Percentiles rank a stretch among this genome's conserved stretches.
These are phyloP conservation scores for Cyprinus carpio DNA, from an alignment of 2,113 vertebrate species.

Conservation along the genomic window DNA sequence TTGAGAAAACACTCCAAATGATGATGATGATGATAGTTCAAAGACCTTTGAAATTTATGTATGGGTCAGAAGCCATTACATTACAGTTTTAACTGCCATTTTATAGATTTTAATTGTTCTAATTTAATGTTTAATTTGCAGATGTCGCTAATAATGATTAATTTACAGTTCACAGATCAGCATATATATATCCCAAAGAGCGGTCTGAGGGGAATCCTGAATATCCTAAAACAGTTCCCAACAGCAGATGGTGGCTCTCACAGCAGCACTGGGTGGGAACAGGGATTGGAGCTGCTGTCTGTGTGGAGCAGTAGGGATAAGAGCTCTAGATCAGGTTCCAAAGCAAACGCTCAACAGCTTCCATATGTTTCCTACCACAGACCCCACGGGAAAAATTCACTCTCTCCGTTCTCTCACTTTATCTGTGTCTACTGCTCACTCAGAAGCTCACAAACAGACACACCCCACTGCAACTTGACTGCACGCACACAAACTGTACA, in stretches of 20 bases:
- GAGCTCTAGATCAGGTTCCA: slow-evolving; percentile 51
- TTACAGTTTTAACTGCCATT: not conserved
- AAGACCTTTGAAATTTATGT: not conserved
- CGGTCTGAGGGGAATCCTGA: not conserved
- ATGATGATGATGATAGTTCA: not conserved
- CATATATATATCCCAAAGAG: not conserved
- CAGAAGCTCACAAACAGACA: slow-evolving; percentile 7
- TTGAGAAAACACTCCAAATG: not conserved
- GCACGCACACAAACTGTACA: slow-evolving; percentile 15
- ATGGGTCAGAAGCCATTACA: not conserved
- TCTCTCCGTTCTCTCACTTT: slow-evolving; percentile 11
- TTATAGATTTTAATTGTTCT: not conserved
- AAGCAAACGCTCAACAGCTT: slow-evolving; percentile 56
- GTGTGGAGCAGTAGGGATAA: slow-evolving; percentile 36
- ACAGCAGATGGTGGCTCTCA: slow-evolving; percentile 19
- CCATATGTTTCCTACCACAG: slow-evolving; percentile 53
- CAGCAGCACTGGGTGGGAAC: slow-evolving; percentile 33
- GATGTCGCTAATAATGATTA: not conserved
- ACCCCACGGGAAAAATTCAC: slow-evolving; percentile 35
- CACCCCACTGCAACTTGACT: not conserved
- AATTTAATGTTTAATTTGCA: not conserved
- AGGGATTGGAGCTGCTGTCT: slow-evolving; percentile 34
- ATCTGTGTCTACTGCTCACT: slow-evolving; percentile 19
- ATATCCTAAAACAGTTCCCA: not conserved
- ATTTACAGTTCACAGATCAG: slow-evolving; percentile 7